phyloP scores from a whole-genome alignment of 2,888 invertebrate species.

The Eupelmus urozonus region DNA sequence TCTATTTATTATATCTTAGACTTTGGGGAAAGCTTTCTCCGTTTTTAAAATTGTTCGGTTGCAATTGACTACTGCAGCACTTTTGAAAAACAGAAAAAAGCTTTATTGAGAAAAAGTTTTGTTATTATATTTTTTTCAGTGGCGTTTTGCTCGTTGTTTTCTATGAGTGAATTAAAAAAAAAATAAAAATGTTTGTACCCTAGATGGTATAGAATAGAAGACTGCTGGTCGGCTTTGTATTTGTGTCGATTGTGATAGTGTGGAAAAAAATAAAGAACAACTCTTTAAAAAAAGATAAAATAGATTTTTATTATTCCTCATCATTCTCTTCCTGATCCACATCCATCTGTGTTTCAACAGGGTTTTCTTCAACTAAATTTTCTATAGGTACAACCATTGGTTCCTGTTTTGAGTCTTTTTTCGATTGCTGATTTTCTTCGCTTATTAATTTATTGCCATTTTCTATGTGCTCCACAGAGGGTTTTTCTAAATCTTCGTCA shows the following conservation, averaged over 20 bases:
- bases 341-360: neutral
- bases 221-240: constrained; percentile 64
- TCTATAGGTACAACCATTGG: constrained; percentile 65
- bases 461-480: constrained; percentile 58
- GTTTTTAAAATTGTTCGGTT: constrained; percentile 43
- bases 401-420: no score
- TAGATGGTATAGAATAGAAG: constrained; percentile 64
- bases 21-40: constrained; percentile 44
- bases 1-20: constrained; percentile 48
- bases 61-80: constrained; percentile 22
- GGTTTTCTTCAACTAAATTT: constrained; percentile 67
- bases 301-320: constrained; percentile 25
- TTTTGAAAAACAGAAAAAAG: constrained; percentile 23
- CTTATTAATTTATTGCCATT: constrained; percentile 30
- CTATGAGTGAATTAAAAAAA: constrained; percentile 54
- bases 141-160: constrained; percentile 57
- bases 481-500: constrained; percentile 81
- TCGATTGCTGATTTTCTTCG: constrained; percentile 18
- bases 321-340: constrained; percentile 20
- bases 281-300: constrained; percentile 46
- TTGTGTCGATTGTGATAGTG: constrained; percentile 64
- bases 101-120: constrained; percentile 21
- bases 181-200: constrained; percentile 54
- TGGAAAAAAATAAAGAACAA: constrained; percentile 60
- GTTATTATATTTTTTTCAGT: constrained; percentile 45